Conservation (phyloP, 2,113 vertebrate genomes). For the Orcinus orca region DNA sequence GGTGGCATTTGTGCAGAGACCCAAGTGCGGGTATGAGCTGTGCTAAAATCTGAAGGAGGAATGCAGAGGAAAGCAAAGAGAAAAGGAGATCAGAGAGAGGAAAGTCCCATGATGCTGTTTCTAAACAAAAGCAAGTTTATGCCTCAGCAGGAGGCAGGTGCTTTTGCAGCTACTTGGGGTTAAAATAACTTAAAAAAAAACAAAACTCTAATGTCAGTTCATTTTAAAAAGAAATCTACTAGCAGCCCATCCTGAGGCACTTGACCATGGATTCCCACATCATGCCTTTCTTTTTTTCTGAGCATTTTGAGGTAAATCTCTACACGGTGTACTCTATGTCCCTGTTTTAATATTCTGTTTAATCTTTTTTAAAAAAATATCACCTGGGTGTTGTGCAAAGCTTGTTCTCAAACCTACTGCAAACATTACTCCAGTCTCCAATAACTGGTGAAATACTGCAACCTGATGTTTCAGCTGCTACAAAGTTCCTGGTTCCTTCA, state of each 20-base stretch:
- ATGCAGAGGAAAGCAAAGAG: not conserved
- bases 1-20: accelerated
- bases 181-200: not conserved
- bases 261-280: not conserved
- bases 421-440: not conserved
- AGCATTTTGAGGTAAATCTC: not conserved
- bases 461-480: not conserved
- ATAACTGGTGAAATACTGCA: not conserved
- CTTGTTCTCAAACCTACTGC: not conserved
- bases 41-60: not conserved
- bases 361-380: not conserved
- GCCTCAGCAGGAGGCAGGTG: not conserved
- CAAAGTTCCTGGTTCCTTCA: constrained; percentile 11
- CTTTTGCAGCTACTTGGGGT: too few species aligned
- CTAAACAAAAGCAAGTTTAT: not conserved
- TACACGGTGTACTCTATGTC: not conserved
- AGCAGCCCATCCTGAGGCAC: not conserved
- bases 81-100: not conserved
- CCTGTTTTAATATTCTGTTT: not conserved
- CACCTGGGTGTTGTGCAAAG: not conserved
- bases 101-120: accelerated
- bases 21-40: accelerated
- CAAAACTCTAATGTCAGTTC: not conserved
- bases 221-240: not conserved
- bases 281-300: not conserved